phyloP scores from a whole-genome alignment of 1,140 invertebrate genomes.

The Notospermus geniculatus region DNA sequence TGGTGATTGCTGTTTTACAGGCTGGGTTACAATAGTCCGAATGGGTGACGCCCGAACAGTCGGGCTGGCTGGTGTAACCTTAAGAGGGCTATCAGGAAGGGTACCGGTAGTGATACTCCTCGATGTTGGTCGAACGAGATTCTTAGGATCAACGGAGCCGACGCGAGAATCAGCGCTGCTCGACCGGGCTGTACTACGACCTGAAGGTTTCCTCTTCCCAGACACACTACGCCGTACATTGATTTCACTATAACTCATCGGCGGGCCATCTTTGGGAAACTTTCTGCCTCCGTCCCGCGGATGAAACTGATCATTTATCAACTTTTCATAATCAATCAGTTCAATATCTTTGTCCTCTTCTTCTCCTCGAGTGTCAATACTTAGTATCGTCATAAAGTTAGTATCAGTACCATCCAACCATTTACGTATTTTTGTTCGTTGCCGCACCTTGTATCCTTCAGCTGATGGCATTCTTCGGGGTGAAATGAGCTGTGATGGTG shows the following conservation, averaged over 20 bases:
- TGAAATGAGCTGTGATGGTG: constrained; percentile 13
- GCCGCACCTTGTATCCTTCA: constrained; percentile 32
- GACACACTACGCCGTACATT: neutral
- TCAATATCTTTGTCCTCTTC: constrained; percentile 1
- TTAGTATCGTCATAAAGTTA: neutral
- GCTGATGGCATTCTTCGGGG: neutral
- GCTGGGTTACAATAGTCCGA: neutral
- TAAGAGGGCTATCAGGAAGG: neutral
- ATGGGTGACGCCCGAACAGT: neutral
- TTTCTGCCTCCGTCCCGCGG: neutral
- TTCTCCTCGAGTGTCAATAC: neutral
- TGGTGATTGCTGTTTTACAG: neutral
- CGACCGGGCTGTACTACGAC: neutral
- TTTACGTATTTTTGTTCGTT: constrained; percentile 21
- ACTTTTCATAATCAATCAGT: neutral
- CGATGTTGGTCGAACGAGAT: neutral
- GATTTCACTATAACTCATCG: neutral
- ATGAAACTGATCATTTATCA: constrained; percentile 1
- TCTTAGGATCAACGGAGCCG: neutral
- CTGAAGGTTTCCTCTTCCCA: neutral
- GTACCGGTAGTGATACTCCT: neutral
- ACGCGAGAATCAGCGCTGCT: neutral
- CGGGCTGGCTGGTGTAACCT: neutral
- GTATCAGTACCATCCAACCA: constrained; percentile 18
- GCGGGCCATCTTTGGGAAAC: neutral